A percentile compares a stretch with the other conserved stretches of the same genome.
Evolutionary conservation across 2,113 vertebrate genomes (phyloP).

Genomic region (Chauna torquata): DNA sequence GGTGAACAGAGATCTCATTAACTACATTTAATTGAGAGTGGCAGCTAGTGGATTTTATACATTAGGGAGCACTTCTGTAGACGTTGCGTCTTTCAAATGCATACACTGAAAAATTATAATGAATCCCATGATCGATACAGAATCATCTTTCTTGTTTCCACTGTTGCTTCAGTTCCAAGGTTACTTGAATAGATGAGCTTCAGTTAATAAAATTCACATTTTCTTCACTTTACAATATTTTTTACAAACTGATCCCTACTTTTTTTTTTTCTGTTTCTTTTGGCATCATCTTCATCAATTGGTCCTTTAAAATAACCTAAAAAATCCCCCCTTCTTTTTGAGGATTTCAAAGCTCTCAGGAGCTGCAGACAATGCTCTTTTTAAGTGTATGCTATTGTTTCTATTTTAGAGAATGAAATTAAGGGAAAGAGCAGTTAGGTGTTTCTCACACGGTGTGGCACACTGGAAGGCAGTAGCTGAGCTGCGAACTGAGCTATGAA

Average conservation of each 20-base stretch:
- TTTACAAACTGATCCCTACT: background rate
- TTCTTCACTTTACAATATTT: background rate
- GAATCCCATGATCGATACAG: slow-evolving; percentile 58
- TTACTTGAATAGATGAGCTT: slow-evolving; percentile 9
- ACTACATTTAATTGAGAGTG: slow-evolving; percentile 63
- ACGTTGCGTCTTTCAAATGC: slow-evolving; percentile 38
- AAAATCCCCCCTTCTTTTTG: background rate
- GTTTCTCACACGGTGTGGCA: background rate
- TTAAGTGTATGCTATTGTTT: background rate
- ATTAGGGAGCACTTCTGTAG: slow-evolving; percentile 64
- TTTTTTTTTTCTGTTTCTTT: background rate
- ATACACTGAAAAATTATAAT: slow-evolving; percentile 61
- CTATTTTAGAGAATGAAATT: background rate
- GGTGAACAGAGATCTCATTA: slow-evolving; percentile 63
- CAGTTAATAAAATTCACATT: slow-evolving; percentile 51
- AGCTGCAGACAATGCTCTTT: background rate
- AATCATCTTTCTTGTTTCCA: slow-evolving; percentile 41
- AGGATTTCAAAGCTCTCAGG: background rate
- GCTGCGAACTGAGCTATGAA: background rate
- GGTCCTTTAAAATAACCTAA: background rate
- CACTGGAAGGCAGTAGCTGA: background rate
- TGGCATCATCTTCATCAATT: background rate
- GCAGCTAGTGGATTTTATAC: slow-evolving; percentile 65
- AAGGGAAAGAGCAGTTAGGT: background rate
- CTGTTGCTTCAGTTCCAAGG: slow-evolving; percentile 22